Evolutionary conservation across 1,140 invertebrate genomes (phyloP).

Genomic region (Hetaerina americana): DNA sequence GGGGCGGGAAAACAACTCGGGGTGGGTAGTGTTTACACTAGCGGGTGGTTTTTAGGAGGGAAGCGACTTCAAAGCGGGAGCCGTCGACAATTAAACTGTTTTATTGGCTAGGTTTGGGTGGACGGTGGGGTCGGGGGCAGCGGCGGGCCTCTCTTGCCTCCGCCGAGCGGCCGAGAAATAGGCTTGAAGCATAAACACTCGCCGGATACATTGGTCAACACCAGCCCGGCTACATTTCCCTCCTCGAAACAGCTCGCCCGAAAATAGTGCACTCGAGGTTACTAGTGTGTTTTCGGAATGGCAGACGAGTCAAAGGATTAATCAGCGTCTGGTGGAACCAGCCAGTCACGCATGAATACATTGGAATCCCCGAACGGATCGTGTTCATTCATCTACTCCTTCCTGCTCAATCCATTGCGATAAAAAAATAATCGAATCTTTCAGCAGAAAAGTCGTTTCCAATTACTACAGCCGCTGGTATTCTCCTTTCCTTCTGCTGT

Average conservation of each 20-base stretch:
- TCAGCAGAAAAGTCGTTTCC: too few species aligned
- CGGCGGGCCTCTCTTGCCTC: not conserved
- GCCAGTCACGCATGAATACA: not conserved
- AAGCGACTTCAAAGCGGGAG: constrained; percentile 1
- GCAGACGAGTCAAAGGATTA: not conserved
- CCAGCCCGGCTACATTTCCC: not conserved
- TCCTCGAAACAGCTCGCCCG: not conserved
- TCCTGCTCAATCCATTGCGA: too few species aligned
- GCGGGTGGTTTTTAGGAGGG: not conserved
- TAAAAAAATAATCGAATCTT: too few species aligned
- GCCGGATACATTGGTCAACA: not conserved
- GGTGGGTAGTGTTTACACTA: constrained; percentile 2
- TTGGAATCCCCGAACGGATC: not conserved
- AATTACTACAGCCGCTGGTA: too few species aligned
- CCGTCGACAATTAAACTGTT: constrained; percentile 6
- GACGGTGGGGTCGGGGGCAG: not conserved
- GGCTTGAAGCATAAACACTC: not conserved
- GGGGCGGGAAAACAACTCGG: not conserved
- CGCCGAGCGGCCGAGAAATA: not conserved
- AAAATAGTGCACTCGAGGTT: not conserved
- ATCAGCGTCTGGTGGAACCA: not conserved
- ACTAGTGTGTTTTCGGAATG: not conserved
- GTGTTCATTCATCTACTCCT: too few species aligned
- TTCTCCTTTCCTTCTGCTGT: too few species aligned
- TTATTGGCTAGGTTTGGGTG: constrained; percentile 6